phyloP scores from a whole-genome alignment of 2,797 vertebrate genomes.

The Tadarida brasiliensis region DNA sequence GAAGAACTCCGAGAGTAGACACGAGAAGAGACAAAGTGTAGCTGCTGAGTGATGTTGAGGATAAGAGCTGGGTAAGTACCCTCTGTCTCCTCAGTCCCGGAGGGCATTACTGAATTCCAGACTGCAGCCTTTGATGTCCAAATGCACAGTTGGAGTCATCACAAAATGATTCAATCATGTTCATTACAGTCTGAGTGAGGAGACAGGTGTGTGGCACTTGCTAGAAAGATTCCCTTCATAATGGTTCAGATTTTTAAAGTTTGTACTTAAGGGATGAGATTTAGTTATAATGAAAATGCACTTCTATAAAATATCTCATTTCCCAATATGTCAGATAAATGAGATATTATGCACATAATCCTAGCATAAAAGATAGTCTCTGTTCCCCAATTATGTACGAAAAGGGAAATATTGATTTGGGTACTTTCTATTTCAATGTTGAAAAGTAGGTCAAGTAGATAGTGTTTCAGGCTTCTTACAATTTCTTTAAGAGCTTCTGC shows the following conservation, averaged over 20 bases:
- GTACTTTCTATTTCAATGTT: slow-evolving; percentile 49
- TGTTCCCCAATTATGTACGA: slow-evolving; percentile 53
- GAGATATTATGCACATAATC: slow-evolving; percentile 63
- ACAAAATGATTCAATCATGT: background rate
- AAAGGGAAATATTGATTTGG: slow-evolving; percentile 52
- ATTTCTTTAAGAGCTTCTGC: slow-evolving; percentile 48
- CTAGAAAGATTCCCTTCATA: slow-evolving; percentile 55
- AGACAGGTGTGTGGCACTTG: background rate
- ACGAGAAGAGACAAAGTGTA: background rate
- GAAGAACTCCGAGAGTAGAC: background rate
- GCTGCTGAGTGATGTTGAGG: background rate
- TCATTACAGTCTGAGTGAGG: background rate
- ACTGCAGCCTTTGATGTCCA: background rate
- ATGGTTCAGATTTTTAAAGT: slow-evolving; percentile 62
- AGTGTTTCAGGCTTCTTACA: background rate
- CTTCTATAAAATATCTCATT: slow-evolving; percentile 63
- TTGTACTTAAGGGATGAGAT: background rate
- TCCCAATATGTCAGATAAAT: slow-evolving; percentile 54
- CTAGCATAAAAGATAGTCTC: slow-evolving; percentile 55
- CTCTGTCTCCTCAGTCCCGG: background rate
- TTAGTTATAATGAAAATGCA: slow-evolving; percentile 56
- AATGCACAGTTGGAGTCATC: background rate
- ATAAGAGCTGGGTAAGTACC: background rate
- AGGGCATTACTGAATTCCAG: background rate
- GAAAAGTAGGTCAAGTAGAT: slow-evolving; percentile 59